These are phyloP conservation scores for Pitangus sulphuratus DNA, from an alignment of 2,797 vertebrate species.

Conservation along the genomic window DNA sequence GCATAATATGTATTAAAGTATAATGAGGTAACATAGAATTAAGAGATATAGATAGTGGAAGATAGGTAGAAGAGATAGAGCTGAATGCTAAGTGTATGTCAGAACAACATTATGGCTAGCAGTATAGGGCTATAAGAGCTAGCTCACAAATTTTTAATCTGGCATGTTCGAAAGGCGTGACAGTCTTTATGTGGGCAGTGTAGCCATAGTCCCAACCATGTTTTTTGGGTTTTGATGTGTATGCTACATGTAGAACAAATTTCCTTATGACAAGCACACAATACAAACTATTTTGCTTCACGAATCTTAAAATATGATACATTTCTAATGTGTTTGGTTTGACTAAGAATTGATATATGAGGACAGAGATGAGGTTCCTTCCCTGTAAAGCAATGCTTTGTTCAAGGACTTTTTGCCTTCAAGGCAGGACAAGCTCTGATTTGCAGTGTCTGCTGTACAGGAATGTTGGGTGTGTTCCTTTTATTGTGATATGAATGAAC, in stretches of 20 bases:
- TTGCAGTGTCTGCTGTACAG: slow-evolving; percentile 19
- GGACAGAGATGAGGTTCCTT: background rate
- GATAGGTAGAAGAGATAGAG: background rate
- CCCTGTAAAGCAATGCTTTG: slow-evolving; percentile 22
- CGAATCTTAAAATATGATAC: background rate
- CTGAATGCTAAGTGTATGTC: background rate
- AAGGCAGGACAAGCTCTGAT: slow-evolving; percentile 66
- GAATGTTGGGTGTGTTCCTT: slow-evolving; percentile 61
- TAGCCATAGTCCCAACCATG: background rate
- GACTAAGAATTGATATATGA: background rate
- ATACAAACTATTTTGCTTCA: background rate
- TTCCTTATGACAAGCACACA: background rate
- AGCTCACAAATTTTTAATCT: background rate
- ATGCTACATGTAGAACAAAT: background rate
- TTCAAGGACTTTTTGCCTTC: slow-evolving; percentile 39
- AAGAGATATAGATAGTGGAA: background rate
- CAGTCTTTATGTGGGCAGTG: background rate
- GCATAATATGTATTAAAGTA: background rate
- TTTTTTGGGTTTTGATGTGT: background rate
- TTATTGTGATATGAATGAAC: slow-evolving; percentile 41
- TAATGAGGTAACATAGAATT: background rate
- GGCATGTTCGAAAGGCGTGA: background rate
- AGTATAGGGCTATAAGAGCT: background rate
- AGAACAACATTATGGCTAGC: background rate
- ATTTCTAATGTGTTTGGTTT: background rate